Conservation (phyloP, 2,888 invertebrate species). For the Vandiemenella viatica region DNA sequence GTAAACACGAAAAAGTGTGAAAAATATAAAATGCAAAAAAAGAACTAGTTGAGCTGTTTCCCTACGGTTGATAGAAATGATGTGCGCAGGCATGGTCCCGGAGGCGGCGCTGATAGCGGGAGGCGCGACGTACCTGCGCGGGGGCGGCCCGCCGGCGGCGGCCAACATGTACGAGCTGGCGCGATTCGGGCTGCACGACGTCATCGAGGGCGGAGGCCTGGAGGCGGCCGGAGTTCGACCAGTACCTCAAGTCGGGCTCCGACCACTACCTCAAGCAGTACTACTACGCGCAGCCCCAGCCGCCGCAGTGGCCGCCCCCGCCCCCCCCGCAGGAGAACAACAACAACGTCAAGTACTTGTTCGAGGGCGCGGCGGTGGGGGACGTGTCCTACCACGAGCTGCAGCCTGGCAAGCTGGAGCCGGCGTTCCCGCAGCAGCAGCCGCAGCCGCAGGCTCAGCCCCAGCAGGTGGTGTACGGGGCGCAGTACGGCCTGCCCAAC, state of each 20-base stretch:
- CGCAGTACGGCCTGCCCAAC: neutral
- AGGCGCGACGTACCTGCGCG: neutral
- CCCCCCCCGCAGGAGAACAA: neutral
- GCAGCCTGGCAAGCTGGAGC: constrained; percentile 2
- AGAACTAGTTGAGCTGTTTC: no score
- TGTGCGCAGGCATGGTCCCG: no score
- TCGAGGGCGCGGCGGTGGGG: no score
- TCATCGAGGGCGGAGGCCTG: neutral
- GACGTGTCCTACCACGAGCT: neutral
- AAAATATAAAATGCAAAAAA: no score
- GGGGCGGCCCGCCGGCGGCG: no score
- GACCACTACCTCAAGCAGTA: constrained; percentile 18
- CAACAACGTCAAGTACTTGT: neutral
- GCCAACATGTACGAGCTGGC: neutral
- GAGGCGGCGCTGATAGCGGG: no score
- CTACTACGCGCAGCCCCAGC: constrained; percentile 1
- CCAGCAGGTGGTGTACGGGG: neutral
- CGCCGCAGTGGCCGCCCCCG: neutral
- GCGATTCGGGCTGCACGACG: neutral
- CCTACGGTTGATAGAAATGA: no score
- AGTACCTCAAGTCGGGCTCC: constrained; percentile 18
- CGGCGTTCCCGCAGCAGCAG: neutral
- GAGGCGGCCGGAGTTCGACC: neutral
- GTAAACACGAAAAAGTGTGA: no score
- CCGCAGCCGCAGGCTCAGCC: neutral